phyloP scores from a whole-genome alignment of 2,113 vertebrate genomes.

The Carassius gibelio region DNA sequence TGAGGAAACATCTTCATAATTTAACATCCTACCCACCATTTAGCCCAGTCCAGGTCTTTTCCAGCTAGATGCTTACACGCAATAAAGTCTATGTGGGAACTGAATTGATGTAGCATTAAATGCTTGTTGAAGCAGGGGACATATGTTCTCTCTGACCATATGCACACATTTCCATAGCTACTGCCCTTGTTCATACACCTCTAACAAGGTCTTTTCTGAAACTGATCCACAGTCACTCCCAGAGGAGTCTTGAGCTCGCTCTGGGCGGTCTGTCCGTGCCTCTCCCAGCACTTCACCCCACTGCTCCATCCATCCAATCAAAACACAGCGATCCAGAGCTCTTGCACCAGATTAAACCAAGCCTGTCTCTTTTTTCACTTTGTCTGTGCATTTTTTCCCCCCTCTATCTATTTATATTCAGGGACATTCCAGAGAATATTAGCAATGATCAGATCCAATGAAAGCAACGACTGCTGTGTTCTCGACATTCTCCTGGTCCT shows the following conservation, averaged over 20 bases:
- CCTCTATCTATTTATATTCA: slow-evolving; percentile 51
- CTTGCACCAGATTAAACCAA: slow-evolving; percentile 56
- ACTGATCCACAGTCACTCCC: slow-evolving; percentile 37
- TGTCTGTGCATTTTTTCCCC: not conserved
- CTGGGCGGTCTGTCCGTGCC: slow-evolving; percentile 49
- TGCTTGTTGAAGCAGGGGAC: slow-evolving; percentile 3
- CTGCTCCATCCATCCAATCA: slow-evolving; percentile 55
- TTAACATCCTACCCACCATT: not conserved
- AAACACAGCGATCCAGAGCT: slow-evolving; percentile 62
- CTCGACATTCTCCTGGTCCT: slow-evolving; percentile 13
- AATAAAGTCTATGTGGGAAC: not conserved
- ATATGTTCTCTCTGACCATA: not conserved
- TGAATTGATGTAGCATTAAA: slow-evolving; percentile 29
- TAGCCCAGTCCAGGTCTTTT: not conserved
- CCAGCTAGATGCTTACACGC: not conserved
- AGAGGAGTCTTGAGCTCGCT: slow-evolving; percentile 41
- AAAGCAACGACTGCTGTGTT: slow-evolving; percentile 49
- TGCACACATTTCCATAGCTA: not conserved
- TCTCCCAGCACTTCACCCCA: slow-evolving; percentile 33
- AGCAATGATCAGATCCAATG: slow-evolving; percentile 57
- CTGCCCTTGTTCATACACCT: slow-evolving; percentile 41
- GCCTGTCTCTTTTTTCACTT: slow-evolving; percentile 39
- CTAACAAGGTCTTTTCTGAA: slow-evolving; percentile 50
- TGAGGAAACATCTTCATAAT: not conserved
- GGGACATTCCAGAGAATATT: slow-evolving; percentile 57